phyloP scores from a whole-genome alignment of 2,797 vertebrate genomes.

The Poecilia picta region DNA sequence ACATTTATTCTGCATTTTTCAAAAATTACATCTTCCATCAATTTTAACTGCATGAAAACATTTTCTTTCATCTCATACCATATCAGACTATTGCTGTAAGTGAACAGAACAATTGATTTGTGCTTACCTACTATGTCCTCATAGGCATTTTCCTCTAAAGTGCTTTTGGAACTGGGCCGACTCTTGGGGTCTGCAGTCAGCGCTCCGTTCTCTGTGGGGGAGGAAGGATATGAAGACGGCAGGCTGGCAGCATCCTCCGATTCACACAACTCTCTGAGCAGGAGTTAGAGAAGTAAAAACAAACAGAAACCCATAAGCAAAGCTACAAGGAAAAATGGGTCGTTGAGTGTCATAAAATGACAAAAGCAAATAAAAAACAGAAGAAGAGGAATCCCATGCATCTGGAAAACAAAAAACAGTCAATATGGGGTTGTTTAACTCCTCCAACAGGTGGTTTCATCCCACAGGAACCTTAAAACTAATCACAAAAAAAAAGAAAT shows the following conservation, averaged over 20 bases:
- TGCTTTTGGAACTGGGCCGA: slow-evolving; percentile 93
- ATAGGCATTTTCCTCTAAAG: slow-evolving; percentile 98
- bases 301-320: slow-evolving; percentile 10
- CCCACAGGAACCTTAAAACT: slow-evolving; percentile 22
- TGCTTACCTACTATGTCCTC: slow-evolving; percentile 98
- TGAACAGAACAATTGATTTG: neutral
- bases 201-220: slow-evolving; percentile 92
- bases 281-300: slow-evolving; percentile 36
- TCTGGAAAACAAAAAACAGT: slow-evolving; percentile 30
- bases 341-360: slow-evolving; percentile 4
- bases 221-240: slow-evolving; percentile 87
- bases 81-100: neutral
- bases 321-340: slow-evolving; percentile 24
- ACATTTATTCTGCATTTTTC: neutral
- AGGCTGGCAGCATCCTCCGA: slow-evolving; percentile 91
- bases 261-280: slow-evolving; percentile 92
- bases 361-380: slow-evolving; percentile 5
- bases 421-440: slow-evolving; percentile 20
- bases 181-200: slow-evolving; percentile 78
- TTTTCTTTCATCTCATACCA: neutral
- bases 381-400: slow-evolving; percentile 24
- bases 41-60: neutral
- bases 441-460: slow-evolving; percentile 28
- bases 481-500: slow-evolving; percentile 21
- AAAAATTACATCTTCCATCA: neutral